These are phyloP conservation scores for Microplitis manilae DNA, from an alignment of 2,888 invertebrate genomes.

Conservation along the genomic window DNA sequence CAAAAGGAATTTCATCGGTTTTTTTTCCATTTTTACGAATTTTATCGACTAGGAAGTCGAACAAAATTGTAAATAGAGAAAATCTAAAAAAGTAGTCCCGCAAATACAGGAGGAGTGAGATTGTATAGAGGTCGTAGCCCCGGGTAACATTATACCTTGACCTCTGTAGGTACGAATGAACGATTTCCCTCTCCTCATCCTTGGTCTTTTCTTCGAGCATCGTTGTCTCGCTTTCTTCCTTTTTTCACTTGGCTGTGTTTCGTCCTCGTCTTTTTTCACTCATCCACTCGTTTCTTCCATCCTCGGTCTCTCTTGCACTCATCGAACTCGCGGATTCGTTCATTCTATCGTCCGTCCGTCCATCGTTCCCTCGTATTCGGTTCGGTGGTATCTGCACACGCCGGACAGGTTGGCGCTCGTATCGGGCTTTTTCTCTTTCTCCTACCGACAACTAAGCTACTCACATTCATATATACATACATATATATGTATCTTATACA, in stretches of 20 bases:
- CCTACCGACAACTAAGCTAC: not conserved
- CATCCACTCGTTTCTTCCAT: conserved; percentile 44
- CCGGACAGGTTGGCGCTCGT: conserved; percentile 33
- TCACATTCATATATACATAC: not conserved
- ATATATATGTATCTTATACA: not conserved
- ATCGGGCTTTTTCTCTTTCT: conserved; percentile 23
- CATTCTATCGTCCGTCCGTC: not conserved
- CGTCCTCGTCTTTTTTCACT: conserved; percentile 40
- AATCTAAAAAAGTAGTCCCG: not conserved
- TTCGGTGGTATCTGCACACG: conserved; percentile 34
- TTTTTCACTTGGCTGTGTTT: conserved; percentile 34
- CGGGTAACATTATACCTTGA: conserved; percentile 44
- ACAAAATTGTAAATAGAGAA: not conserved
- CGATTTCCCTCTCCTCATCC: conserved; percentile 50
- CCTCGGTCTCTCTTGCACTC: conserved; percentile 27
- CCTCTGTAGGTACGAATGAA: conserved; percentile 42
- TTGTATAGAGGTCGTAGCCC: conserved; percentile 43
- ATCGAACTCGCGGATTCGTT: conserved; percentile 27
- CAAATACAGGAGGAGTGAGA: conserved; percentile 17
- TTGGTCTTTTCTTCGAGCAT: conserved; percentile 51
- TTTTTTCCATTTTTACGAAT: too few species aligned
- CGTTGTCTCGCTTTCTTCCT: conserved; percentile 43
- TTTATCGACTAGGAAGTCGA: not conserved
- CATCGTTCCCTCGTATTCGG: not conserved
- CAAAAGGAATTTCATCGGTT: not conserved